Base-by-base conservation (phyloP, 2,113 vertebrate genomes). In the Neodontobutis hainanensis region DNA sequence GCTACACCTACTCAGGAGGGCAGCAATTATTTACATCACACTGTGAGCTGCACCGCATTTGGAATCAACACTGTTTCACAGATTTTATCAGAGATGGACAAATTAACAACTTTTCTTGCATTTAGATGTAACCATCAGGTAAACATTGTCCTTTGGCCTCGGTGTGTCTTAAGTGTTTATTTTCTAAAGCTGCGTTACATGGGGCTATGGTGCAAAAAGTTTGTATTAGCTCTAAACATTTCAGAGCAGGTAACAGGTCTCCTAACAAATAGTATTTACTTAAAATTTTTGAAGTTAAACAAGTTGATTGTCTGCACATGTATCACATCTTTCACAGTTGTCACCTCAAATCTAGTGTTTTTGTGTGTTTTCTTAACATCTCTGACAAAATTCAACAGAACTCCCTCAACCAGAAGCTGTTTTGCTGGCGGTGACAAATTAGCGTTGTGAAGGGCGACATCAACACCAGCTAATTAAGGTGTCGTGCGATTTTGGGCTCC, bases 401-500 rank as follows among this genome's bases (percentile, higher is more conserved):
- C 49, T 8, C 8, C 14, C 70, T 52, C 59, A 84, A 77, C 82
- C 81, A 87, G 82, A 49, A 70, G 65, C 76, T 72, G 80, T 78
- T 88, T 85, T 77, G 76, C 57, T 64, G 59, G 49, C 40, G 64
- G 75, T 86, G 85, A 80, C 80, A 88, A 84, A 87, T 88, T 84
- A 87, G 66, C 52, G 9, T 45, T 73, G 78, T 85, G 87, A 86
- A 85, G 86, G 85, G 69, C 83, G 78, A 87, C 81, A 88, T 83
- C 85, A 81, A 84, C 84, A 84, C 79, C 71, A 83, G 86, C 90
- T 92, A 91, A 92, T 92, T 91, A 91, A 90, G 90, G 88, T 91
- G 91, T 90, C 68, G 83, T 92, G 84, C 90, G 90, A 91, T 91
- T 92, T 91, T 91, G 89, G 90, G 87, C 91, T 86, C 65, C 65